These are phyloP conservation scores for Drosophila azteca DNA, from an alignment of 1,140 invertebrate genomes.

Conservation along the genomic window DNA sequence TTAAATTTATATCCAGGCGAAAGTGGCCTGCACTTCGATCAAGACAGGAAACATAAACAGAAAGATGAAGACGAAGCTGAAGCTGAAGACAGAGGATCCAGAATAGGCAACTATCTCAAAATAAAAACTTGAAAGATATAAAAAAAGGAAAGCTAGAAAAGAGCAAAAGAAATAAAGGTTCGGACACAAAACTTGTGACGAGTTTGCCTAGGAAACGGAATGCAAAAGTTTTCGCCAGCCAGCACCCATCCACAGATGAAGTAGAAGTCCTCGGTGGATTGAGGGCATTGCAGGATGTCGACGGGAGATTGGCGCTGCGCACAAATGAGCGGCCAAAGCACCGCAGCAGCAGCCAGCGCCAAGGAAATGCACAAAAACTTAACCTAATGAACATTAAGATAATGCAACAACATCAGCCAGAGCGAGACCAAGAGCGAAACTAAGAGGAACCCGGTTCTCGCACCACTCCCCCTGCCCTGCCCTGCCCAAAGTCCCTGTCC, in stretches of 20 bases:
- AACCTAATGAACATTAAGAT: slow-evolving; percentile 82
- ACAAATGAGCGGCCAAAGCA: slow-evolving; percentile 65
- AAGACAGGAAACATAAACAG: slow-evolving; percentile 14
- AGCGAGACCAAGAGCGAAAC: neutral
- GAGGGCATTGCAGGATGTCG: slow-evolving; percentile 55
- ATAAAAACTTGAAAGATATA: slow-evolving; percentile 2
- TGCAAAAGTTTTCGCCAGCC: slow-evolving; percentile 55
- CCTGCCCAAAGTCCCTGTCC: neutral
- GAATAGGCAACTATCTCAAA: slow-evolving; percentile 5
- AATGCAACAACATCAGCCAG: slow-evolving; percentile 65
- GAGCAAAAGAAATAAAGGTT: slow-evolving; percentile 27
- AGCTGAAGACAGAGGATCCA: neutral
- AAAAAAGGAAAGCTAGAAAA: slow-evolving; percentile 6
- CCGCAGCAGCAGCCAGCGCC: slow-evolving; percentile 16
- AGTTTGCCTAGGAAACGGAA: slow-evolving; percentile 62
- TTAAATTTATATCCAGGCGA: slow-evolving; percentile 47
- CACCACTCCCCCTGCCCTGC: neutral
- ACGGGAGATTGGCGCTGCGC: slow-evolving; percentile 68
- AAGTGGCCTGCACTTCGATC: slow-evolving; percentile 23
- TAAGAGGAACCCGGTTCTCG: neutral
- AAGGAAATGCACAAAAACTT: slow-evolving; percentile 78
- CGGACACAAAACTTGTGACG: slow-evolving; percentile 58
- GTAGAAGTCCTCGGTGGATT: slow-evolving; percentile 39
- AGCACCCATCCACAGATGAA: slow-evolving; percentile 49
- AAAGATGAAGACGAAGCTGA: neutral